Conservation (phyloP, 2,888 invertebrate genomes). For the Sinhomidia bicolor region DNA sequence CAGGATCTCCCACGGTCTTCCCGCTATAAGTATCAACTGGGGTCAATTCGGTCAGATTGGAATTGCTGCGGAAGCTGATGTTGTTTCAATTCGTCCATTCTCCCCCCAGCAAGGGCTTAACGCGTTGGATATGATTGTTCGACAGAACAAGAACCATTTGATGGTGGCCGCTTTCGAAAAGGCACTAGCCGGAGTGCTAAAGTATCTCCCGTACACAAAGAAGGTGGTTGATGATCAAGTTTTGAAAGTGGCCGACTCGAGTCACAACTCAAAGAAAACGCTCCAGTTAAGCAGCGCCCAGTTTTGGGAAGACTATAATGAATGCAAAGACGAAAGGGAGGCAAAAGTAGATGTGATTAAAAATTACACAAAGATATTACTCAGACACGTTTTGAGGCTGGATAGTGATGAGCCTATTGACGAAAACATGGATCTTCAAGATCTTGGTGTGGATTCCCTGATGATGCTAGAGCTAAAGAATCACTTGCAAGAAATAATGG, state of each 20-base stretch:
- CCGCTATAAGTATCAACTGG: constrained; percentile 69
- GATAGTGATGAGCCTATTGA: constrained; percentile 12
- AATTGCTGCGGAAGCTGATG: constrained; percentile 34
- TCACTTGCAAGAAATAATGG: constrained; percentile 19
- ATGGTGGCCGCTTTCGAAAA: constrained; percentile 2
- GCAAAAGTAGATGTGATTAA: neutral
- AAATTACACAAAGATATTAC: neutral
- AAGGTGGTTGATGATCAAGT: constrained; percentile 38
- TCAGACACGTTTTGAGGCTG: constrained; percentile 31
- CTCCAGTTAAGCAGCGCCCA: constrained; percentile 24
- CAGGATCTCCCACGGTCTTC: constrained; percentile 53
- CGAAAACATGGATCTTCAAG: constrained; percentile 15
- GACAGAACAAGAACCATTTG: constrained; percentile 24
- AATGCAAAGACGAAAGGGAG: constrained; percentile 22
- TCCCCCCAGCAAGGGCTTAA: constrained; percentile 33
- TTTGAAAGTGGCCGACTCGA: neutral
- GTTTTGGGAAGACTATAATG: constrained; percentile 53
- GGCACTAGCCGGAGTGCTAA: neutral
- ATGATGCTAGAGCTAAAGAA: constrained; percentile 46
- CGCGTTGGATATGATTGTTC: constrained; percentile 22
- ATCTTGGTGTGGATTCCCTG: constrained; percentile 46
- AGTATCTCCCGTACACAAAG: constrained; percentile 40
- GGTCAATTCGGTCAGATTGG: constrained; percentile 65
- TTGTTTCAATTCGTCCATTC: constrained; percentile 29
- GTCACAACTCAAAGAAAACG: neutral